Conservation (phyloP, 1,140 invertebrate genomes). For the Drosophila lowei region DNA sequence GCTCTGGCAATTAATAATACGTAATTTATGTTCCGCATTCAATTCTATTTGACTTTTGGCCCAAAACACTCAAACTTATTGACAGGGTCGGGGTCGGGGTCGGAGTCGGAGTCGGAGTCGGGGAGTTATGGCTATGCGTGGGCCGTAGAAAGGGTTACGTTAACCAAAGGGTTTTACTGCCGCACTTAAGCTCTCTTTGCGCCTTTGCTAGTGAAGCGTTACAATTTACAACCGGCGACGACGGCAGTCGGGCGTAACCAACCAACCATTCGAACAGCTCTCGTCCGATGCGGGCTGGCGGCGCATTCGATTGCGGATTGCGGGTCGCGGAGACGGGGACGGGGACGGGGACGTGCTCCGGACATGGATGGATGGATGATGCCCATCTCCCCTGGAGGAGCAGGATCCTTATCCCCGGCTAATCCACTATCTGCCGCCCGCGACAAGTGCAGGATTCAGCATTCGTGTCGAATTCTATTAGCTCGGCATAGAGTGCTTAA, state of each 20-base stretch:
- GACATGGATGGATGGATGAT: background rate
- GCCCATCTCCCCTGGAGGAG: conserved; percentile 3
- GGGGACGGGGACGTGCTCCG: conserved; percentile 8
- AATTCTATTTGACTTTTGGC: conserved; percentile 69
- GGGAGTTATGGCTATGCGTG: conserved; percentile 9
- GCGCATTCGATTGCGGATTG: conserved; percentile 40
- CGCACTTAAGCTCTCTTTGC: conserved; percentile 69
- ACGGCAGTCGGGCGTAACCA: conserved; percentile 58
- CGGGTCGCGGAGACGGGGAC: no score
- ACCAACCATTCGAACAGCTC: conserved; percentile 18
- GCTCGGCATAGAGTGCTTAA: conserved; percentile 38
- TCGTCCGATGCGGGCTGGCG: conserved; percentile 15
- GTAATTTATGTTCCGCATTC: conserved; percentile 77
- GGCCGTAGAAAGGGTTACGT: conserved; percentile 59
- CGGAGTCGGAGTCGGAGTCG: no score
- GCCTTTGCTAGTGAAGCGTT: conserved; percentile 71
- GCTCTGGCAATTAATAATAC: conserved; percentile 75
- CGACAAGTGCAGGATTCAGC: conserved; percentile 1
- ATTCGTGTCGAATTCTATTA: conserved; percentile 76
- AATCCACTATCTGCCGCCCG: conserved; percentile 42
- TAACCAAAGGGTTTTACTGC: conserved; percentile 30
- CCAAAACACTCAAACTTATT: conserved; percentile 69
- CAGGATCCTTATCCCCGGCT: conserved; percentile 22
- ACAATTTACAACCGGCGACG: conserved; percentile 67
- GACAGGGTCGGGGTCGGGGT: conserved; percentile 27